Evolutionary conservation across 2,113 vertebrate genomes (phyloP).

Genomic region (Heliornis fulica): DNA sequence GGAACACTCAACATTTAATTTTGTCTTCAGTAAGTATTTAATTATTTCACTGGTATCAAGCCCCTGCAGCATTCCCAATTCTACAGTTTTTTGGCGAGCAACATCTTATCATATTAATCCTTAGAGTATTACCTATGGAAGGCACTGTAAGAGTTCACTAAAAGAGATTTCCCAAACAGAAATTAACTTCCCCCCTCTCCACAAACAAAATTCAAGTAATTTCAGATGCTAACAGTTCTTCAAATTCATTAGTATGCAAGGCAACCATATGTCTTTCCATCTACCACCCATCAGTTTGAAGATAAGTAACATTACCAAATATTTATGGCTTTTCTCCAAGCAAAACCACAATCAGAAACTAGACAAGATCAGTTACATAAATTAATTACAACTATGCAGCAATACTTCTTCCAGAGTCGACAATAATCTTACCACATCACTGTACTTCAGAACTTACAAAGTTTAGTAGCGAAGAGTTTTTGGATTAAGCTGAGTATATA

Average conservation of each 20-base stretch:
- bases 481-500: conserved; percentile 84
- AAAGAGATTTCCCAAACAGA: background rate
- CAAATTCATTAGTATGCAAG: background rate
- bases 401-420: background rate
- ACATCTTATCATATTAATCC: background rate
- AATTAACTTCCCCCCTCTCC: background rate
- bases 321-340: background rate
- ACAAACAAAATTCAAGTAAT: background rate
- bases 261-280: background rate
- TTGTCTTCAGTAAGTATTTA: background rate
- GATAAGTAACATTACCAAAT: background rate
- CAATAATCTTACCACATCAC: background rate
- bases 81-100: no score
- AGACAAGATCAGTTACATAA: background rate
- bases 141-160: background rate
- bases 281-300: background rate
- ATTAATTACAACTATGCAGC: background rate
- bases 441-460: conserved; percentile 82
- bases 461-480: conserved; percentile 82
- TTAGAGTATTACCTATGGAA: background rate
- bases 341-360: background rate
- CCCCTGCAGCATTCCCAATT: no score
- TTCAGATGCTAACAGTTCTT: background rate
- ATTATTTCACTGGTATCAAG: background rate
- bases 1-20: background rate